Evolutionary conservation across 2,113 vertebrate species (phyloP).

Genomic region (Damaliscus lunatus): DNA sequence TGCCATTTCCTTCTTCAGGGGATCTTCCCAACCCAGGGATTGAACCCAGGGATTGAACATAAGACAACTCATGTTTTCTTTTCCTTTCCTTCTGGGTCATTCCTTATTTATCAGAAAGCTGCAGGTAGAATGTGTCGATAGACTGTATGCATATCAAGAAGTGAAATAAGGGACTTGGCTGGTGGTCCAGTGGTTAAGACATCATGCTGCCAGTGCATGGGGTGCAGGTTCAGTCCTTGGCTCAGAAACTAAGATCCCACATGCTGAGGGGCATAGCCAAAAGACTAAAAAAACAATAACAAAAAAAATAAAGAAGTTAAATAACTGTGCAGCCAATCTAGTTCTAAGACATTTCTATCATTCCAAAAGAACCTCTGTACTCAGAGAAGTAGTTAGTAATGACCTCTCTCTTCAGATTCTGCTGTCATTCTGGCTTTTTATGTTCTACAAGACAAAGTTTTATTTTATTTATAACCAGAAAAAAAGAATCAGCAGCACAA

Average conservation of each 20-base stretch:
- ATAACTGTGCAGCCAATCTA: not conserved
- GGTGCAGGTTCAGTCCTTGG: not conserved
- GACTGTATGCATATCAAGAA: not conserved
- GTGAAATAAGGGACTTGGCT: not conserved
- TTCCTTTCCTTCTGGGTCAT: not conserved
- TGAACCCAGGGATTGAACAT: not conserved
- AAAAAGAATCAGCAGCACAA: not conserved
- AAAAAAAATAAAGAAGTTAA: not conserved
- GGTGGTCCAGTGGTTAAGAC: not conserved
- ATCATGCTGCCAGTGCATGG: not conserved
- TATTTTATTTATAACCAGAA: not conserved
- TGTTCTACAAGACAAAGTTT: not conserved
- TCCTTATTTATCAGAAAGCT: not conserved
- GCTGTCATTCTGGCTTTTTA: not conserved
- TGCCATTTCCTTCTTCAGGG: not conserved
- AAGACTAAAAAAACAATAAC: not conserved
- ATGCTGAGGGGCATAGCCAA: not conserved
- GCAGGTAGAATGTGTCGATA: not conserved
- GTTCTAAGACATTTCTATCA: not conserved
- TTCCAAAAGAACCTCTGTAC: not conserved
- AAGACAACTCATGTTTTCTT: not conserved
- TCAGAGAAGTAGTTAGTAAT: not conserved
- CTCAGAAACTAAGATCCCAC: not conserved
- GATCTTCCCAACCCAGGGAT: not conserved
- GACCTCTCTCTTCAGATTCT: not conserved